Conservation (phyloP, 2,888 invertebrate species). For the Anarsia innoxiella region DNA sequence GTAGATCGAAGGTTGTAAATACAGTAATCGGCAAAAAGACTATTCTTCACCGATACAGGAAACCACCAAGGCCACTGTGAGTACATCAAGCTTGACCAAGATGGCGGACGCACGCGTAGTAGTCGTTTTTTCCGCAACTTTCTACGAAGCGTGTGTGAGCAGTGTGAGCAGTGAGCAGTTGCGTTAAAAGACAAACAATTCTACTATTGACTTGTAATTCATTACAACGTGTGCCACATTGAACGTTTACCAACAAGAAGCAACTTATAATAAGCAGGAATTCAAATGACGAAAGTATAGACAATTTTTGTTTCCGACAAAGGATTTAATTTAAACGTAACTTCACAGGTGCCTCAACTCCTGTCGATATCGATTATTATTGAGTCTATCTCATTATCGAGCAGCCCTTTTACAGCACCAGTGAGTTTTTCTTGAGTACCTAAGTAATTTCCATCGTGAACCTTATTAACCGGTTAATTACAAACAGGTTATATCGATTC, state of each 20-base stretch:
- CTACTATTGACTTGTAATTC: too few species aligned
- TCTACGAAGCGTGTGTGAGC: constrained; percentile 23
- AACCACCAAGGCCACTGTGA: constrained; percentile 29
- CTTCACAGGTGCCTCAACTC: too few species aligned
- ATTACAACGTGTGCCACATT: too few species aligned
- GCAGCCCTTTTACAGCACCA: constrained; percentile 4
- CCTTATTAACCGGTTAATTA: constrained; percentile 18
- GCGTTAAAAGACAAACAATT: constrained; percentile 7
- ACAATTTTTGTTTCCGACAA: too few species aligned
- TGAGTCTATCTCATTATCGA: constrained; percentile 8
- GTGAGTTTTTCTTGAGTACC: constrained; percentile 13
- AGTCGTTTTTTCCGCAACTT: constrained; percentile 28
- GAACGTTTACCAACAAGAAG: too few species aligned
- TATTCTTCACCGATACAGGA: constrained; percentile 21
- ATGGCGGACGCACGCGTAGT: constrained; percentile 25
- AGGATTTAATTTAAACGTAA: too few species aligned
- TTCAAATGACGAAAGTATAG: too few species aligned
- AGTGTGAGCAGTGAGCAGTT: too few species aligned
- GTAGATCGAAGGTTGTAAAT: too few species aligned
- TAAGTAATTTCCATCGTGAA: constrained; percentile 10
- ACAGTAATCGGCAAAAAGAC: too few species aligned
- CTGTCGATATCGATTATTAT: constrained; percentile 9
- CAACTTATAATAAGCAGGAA: too few species aligned
- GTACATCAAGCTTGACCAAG: constrained; percentile 32
- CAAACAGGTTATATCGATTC: constrained; percentile 15